Evolutionary conservation across 30 jellyfish, hydroid and myxozoan genomes (phyloP), one percentile per base, ranked within the genome.

Genomic region (Cassiopea andromeda): DNA sequence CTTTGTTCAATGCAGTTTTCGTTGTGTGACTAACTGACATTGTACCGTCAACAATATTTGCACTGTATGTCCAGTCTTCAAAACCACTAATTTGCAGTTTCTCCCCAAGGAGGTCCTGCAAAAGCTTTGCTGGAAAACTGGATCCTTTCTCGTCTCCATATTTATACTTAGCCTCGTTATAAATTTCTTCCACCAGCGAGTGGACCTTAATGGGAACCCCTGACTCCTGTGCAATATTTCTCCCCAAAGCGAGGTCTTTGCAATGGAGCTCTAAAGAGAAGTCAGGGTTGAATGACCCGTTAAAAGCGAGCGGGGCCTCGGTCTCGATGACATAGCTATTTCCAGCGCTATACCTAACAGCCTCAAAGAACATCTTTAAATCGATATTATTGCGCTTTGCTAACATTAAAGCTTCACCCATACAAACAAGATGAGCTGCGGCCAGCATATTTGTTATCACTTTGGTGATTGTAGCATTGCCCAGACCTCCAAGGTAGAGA

Each of bases 241-340:
- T 69, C 44, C 90, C 95, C 91, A 88, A 48, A 2, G 85, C 87
- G n/a, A 78, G 90, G 81, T 88, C 95, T 48, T 88, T 88, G 90
- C 95, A 88, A 68, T 88, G 95, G 80, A 88, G 60, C 45, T 69
- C 95, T 66, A 88, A 60, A 12, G 95, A 69, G 87, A 88, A 88
- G 54, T 79, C 86, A 6, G 95, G 95, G 80, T 88, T 91, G 49
- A 50, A 88, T 2, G 87, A 77, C 49, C 95, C 95, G 48, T 88
- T 79, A 79, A 79, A 88, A 27, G 71, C 87, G 73, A 88, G 90
- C 44, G 95, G 95, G 43, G 87, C 90, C 87, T 79, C 95, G 16
- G 95, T 88, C 60, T 88, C 95, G 73, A 88, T 78, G 46, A 88
- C 95, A 48, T 78, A 88, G 71, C 95, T 88, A 50, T 88, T 88